A percentile compares a stretch with the other conserved stretches of the same genome.
These are phyloP conservation scores for Cyclophora punctaria DNA, from an alignment of 2,888 invertebrate species.

Conservation along the genomic window DNA sequence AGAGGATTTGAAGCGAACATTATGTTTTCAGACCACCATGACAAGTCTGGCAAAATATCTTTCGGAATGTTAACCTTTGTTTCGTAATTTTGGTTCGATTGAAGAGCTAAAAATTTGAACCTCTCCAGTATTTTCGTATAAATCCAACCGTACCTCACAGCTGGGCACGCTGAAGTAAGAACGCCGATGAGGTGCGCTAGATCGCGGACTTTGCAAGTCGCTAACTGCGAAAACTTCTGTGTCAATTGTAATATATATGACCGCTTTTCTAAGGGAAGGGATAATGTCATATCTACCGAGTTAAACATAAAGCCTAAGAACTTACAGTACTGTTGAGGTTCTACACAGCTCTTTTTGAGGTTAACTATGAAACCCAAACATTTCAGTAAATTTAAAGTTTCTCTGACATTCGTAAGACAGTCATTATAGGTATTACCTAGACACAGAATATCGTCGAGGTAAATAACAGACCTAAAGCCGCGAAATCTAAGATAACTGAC, in stretches of 20 bases:
- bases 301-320: conserved; percentile 9
- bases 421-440: conserved; percentile 4
- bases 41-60: conserved; percentile 2
- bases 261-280: conserved; percentile 8
- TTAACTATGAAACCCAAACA: conserved; percentile 9
- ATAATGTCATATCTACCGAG: conserved; percentile 2
- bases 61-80: conserved; percentile 1
- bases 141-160: conserved; percentile 5
- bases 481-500: conserved; percentile 4
- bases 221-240: conserved; percentile 4
- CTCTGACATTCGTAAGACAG: conserved; percentile 4
- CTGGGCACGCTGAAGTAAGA: conserved; percentile 3
- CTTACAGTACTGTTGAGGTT: conserved; percentile 1
- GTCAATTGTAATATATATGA: no score
- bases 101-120: conserved; percentile 6
- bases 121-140: conserved; percentile 8
- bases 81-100: conserved; percentile 3
- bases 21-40: conserved; percentile 10
- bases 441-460: conserved; percentile 12
- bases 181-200: conserved; percentile 4
- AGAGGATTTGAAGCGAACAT: neutral
- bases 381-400: conserved; percentile 2
- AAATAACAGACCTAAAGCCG: conserved; percentile 11
- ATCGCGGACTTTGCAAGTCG: conserved; percentile 5
- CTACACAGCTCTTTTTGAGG: neutral